Evolutionary conservation across 2,888 invertebrate species (phyloP).

Genomic region (Plebejus melissa): DNA sequence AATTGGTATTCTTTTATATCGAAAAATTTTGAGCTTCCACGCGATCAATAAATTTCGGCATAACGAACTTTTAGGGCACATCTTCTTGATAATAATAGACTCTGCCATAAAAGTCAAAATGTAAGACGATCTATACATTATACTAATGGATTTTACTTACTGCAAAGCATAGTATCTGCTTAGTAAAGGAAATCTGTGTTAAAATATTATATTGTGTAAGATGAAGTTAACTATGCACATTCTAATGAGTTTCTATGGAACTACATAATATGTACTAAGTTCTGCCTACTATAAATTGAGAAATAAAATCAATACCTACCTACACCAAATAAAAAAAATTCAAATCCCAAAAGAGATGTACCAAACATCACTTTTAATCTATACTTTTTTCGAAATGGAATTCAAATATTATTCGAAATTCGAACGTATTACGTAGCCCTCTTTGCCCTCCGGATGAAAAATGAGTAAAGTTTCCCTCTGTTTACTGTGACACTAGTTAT

Average conservation of each 20-base stretch:
- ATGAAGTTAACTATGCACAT: too few species aligned
- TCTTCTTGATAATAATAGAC: too few species aligned
- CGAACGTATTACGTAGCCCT: slow-evolving; percentile 56
- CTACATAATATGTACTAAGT: neutral
- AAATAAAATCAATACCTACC: neutral
- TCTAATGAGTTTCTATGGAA: neutral
- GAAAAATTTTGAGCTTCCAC: too few species aligned
- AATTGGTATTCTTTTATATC: too few species aligned
- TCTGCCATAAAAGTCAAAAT: too few species aligned
- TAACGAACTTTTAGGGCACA: too few species aligned
- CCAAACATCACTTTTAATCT: slow-evolving; percentile 19
- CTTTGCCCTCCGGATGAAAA: slow-evolving; percentile 63
- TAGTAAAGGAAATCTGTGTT: too few species aligned
- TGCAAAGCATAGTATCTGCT: too few species aligned
- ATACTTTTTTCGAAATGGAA: slow-evolving; percentile 51
- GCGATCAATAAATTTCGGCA: too few species aligned
- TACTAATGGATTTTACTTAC: neutral
- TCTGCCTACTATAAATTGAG: neutral
- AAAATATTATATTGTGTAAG: too few species aligned
- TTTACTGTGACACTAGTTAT: slow-evolving; percentile 72
- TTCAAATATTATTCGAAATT: slow-evolving; percentile 52
- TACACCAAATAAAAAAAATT: too few species aligned
- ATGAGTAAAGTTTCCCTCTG: slow-evolving; percentile 71
- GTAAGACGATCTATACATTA: too few species aligned
- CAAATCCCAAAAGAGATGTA: neutral